These are phyloP conservation scores for Dasysyrphus albostriatus DNA, from an alignment of 2,888 invertebrate genomes.

Conservation along the genomic window DNA sequence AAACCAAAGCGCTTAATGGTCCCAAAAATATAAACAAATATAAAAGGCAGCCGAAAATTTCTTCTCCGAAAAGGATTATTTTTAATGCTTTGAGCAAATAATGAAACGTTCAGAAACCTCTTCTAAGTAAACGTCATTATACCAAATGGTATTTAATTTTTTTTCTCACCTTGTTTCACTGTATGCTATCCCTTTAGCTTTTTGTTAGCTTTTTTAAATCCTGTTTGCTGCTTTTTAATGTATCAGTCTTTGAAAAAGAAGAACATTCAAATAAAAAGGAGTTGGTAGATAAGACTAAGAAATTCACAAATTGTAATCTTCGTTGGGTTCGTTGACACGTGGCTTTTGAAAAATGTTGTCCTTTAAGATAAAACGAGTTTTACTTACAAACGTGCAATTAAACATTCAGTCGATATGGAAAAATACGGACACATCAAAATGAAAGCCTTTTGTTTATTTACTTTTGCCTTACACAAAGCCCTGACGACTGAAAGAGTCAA, in stretches of 20 bases:
- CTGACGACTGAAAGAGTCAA: too few species aligned
- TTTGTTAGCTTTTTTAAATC: constrained; percentile 35
- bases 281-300: constrained; percentile 6
- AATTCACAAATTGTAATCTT: constrained; percentile 35
- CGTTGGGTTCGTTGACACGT: constrained; percentile 54
- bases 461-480: too few species aligned
- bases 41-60: constrained; percentile 59
- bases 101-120: constrained; percentile 52
- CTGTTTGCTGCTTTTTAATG: neutral
- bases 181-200: constrained; percentile 18
- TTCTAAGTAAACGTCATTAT: constrained; percentile 60
- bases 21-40: constrained; percentile 55
- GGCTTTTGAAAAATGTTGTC: constrained; percentile 26
- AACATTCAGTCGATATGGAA: neutral
- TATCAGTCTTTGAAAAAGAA: constrained; percentile 21
- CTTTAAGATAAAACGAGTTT: constrained; percentile 32
- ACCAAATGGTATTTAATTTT: constrained; percentile 62
- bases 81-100: constrained; percentile 66
- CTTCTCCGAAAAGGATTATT: constrained; percentile 59
- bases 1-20: constrained; percentile 54
- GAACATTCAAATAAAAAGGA: constrained; percentile 34
- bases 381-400: neutral
- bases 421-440: neutral
- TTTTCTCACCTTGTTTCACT: constrained; percentile 60
- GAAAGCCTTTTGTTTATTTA: too few species aligned